Evolutionary conservation across 2,113 vertebrate species (phyloP).

Genomic region (Microtus richardsoni): DNA sequence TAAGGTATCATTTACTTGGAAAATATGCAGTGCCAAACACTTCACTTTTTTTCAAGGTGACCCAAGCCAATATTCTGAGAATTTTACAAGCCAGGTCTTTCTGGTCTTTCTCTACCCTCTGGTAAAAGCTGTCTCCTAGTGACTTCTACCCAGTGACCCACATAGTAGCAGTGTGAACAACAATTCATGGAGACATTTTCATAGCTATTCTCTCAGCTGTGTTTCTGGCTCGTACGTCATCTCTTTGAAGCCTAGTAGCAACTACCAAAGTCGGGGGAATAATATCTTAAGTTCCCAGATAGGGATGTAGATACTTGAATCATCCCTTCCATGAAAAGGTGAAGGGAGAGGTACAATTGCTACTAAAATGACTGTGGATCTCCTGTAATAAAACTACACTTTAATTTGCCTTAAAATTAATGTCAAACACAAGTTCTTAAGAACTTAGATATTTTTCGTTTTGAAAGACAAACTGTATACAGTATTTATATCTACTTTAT

Average conservation of each 20-base stretch:
- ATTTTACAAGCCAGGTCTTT: neutral
- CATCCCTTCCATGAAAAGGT: neutral
- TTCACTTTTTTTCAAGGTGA: neutral
- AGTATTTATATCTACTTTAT: no score
- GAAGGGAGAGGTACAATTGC: neutral
- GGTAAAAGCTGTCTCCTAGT: neutral
- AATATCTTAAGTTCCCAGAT: neutral
- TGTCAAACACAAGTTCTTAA: neutral
- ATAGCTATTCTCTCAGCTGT: neutral
- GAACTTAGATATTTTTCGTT: neutral
- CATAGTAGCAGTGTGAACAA: neutral
- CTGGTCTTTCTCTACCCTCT: neutral
- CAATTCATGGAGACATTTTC: neutral
- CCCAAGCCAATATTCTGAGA: neutral
- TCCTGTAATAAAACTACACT: neutral
- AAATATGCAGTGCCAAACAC: neutral
- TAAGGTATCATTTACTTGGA: neutral
- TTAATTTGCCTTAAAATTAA: neutral
- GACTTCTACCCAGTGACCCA: neutral
- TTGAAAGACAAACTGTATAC: neutral
- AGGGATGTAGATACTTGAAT: neutral
- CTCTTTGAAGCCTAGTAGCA: neutral
- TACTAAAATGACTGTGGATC: neutral
- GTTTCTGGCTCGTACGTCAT: neutral
- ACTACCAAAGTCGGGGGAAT: neutral